phyloP scores from a whole-genome alignment of 1,140 invertebrate genomes.

The Hycleus phaleratus region DNA sequence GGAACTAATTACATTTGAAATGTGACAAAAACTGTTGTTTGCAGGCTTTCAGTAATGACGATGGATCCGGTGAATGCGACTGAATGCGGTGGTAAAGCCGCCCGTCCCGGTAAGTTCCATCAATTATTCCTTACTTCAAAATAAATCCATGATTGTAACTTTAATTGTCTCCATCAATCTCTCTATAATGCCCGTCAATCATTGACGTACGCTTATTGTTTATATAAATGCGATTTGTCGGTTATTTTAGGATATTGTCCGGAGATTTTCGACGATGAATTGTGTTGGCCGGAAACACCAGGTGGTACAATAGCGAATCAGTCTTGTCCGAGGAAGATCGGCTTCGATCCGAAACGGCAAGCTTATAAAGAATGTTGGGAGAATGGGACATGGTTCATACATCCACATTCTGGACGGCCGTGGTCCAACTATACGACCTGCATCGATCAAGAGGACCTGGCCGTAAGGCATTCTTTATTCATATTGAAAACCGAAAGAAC shows the following conservation, averaged over 20 bases:
- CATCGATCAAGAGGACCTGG: slow-evolving; percentile 59
- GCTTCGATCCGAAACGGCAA: slow-evolving; percentile 41
- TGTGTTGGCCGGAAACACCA: slow-evolving; percentile 58
- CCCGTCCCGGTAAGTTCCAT: no score
- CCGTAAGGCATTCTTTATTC: slow-evolving; percentile 46
- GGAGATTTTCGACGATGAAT: slow-evolving; percentile 53
- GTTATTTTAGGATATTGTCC: slow-evolving; percentile 44
- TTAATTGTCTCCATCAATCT: no score
- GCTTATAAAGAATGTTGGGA: slow-evolving; percentile 32
- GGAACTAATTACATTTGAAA: no score
- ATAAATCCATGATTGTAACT: no score
- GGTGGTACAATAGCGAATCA: slow-evolving; percentile 50
- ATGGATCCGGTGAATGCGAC: no score
- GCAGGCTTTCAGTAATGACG: no score
- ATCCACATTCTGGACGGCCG: slow-evolving; percentile 30
- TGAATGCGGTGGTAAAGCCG: no score
- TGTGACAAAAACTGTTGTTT: no score
- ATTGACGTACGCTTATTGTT: no score
- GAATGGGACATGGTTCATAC: slow-evolving; percentile 35
- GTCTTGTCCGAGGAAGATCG: slow-evolving; percentile 52
- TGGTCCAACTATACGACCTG: slow-evolving; percentile 81
- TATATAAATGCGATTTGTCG: no score
- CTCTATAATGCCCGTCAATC: no score
- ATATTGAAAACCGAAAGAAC: not conserved
- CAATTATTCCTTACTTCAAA: no score